phyloP scores from a whole-genome alignment of 2,113 vertebrate species.

The Prionailurus viverrinus region DNA sequence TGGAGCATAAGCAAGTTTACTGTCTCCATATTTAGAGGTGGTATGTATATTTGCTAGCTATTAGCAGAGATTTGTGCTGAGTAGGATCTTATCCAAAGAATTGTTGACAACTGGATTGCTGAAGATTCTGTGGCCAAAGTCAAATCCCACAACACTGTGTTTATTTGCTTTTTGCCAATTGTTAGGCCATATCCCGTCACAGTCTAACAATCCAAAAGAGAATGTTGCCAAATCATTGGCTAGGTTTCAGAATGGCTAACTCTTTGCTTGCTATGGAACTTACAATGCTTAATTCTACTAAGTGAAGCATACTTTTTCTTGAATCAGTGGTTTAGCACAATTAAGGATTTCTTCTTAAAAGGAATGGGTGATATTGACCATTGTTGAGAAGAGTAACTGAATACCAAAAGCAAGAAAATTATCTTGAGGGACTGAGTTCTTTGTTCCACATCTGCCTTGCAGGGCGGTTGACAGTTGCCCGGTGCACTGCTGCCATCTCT shows the following conservation, averaged over 20 bases:
- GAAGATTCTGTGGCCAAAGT: conserved; percentile 73
- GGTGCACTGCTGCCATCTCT: conserved; percentile 72
- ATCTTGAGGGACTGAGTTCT: conserved; percentile 37
- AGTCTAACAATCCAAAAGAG: conserved; percentile 76
- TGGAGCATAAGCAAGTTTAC: conserved; percentile 2
- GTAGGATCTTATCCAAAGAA: conserved; percentile 74
- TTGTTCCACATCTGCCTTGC: conserved; percentile 67
- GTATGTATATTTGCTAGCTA: neutral
- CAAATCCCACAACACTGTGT: conserved; percentile 79
- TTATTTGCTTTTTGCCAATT: conserved; percentile 80
- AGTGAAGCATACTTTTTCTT: neutral
- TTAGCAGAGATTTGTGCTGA: conserved; percentile 48
- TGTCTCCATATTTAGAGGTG: neutral
- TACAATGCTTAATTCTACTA: conserved; percentile 8
- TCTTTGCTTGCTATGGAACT: conserved; percentile 67
- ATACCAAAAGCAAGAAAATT: conserved; percentile 53
- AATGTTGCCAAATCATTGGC: conserved; percentile 78
- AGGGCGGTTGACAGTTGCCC: conserved; percentile 59
- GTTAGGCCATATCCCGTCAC: conserved; percentile 78
- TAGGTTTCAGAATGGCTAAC: conserved; percentile 74
- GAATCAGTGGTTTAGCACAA: conserved; percentile 23
- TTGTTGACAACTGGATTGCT: conserved; percentile 76
- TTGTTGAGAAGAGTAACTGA: conserved; percentile 58
- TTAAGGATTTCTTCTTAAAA: conserved; percentile 53
- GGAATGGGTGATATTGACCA: neutral